Percentiles rank a stretch among this genome's conserved stretches.
phyloP scores from a whole-genome alignment of 2,797 vertebrate species.

The Artibeus lituratus region DNA sequence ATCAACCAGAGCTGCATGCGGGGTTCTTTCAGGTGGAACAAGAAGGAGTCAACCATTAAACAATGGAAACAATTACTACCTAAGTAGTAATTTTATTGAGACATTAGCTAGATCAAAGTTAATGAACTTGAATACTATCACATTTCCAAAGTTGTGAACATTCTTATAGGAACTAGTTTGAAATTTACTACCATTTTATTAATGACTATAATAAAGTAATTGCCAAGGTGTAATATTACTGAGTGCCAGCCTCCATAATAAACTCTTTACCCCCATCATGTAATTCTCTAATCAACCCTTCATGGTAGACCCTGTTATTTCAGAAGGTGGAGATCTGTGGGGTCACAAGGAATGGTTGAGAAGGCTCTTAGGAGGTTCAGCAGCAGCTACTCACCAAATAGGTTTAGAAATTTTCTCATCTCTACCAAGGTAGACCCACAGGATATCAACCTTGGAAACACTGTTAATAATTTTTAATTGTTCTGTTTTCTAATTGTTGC shows the following conservation, averaged over 20 bases:
- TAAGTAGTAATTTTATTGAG: conserved; percentile 29
- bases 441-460: background rate
- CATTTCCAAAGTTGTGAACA: conserved; percentile 57
- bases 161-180: conserved; percentile 51
- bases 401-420: background rate
- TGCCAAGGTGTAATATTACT: conserved; percentile 21
- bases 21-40: background rate
- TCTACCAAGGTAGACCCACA: background rate
- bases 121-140: conserved; percentile 62
- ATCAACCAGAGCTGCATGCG: background rate
- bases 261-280: conserved; percentile 43
- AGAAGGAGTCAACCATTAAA: conserved; percentile 19
- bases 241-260: background rate
- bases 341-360: background rate
- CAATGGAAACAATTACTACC: conserved; percentile 27
- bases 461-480: conserved; percentile 22
- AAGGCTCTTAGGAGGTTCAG: background rate
- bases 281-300: conserved; percentile 50
- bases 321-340: background rate
- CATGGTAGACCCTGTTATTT: background rate
- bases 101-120: conserved; percentile 55
- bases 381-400: conserved; percentile 15
- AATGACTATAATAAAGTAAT: conserved; percentile 55
- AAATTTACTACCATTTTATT: conserved; percentile 65
- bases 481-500: background rate